Evolutionary conservation across 2,888 invertebrate genomes (phyloP).

Genomic region (Metopia argyrocephala): DNA sequence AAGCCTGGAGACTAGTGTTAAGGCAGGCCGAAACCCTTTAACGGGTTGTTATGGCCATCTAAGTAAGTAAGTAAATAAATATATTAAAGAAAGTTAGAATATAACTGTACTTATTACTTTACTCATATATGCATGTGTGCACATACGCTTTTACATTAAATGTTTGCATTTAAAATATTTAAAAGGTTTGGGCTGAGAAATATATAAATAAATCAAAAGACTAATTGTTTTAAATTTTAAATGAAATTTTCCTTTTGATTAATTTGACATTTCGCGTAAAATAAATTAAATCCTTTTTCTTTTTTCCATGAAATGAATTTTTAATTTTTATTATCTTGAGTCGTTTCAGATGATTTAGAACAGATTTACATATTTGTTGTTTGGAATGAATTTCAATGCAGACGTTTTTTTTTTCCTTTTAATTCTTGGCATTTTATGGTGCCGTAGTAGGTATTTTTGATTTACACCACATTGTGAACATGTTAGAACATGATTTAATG

Average conservation of each 20-base stretch:
- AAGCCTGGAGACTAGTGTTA: no score
- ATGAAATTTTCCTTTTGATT: slow-evolving; percentile 5
- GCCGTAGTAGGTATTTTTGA: no score
- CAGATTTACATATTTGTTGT: slow-evolving; percentile 9
- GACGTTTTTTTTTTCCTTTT: neutral
- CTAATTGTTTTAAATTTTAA: slow-evolving; percentile 13
- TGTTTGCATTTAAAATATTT: no score
- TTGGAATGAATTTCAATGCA: neutral
- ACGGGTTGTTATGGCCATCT: no score
- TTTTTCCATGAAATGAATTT: neutral
- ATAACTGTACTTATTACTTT: neutral
- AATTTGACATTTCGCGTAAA: slow-evolving; percentile 14
- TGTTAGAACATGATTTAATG: no score
- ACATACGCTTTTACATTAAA: no score
- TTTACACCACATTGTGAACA: no score
- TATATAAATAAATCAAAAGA: slow-evolving; percentile 5
- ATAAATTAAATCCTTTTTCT: slow-evolving; percentile 9
- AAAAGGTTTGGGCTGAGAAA: no score
- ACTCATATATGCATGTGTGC: neutral
- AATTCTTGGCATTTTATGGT: neutral
- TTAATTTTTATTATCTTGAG: neutral
- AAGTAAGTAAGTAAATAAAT: no score
- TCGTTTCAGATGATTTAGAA: neutral
- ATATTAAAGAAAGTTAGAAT: neutral
- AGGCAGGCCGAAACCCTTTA: no score